Conservation (phyloP, 2,888 invertebrate species). For the Epinotia demarniana region DNA sequence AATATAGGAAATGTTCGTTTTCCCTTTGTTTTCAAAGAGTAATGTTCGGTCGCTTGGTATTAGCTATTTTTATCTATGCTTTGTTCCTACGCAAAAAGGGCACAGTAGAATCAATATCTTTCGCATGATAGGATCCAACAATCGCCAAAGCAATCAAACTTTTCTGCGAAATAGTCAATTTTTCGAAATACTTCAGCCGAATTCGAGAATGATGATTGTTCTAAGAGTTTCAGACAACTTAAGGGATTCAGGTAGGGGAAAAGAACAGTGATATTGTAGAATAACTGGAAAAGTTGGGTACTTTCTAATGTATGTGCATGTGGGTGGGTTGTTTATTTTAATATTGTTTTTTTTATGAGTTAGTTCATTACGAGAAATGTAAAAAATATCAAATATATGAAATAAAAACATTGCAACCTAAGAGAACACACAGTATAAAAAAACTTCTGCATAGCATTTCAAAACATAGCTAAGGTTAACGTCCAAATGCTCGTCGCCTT, state of each 20-base stretch:
- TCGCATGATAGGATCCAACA: slow-evolving; percentile 8
- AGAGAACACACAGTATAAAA: not conserved
- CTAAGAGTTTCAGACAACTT: slow-evolving; percentile 23
- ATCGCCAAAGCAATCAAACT: slow-evolving; percentile 25
- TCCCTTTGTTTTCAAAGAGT: too few species aligned
- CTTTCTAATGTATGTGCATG: not conserved
- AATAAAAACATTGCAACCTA: too few species aligned
- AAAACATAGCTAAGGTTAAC: too few species aligned
- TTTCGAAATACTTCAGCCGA: slow-evolving; percentile 17
- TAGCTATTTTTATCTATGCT: too few species aligned
- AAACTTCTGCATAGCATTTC: not conserved
- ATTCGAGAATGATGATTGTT: slow-evolving; percentile 37
- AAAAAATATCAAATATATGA: too few species aligned
- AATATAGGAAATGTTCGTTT: too few species aligned
- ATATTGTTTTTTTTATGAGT: not conserved
- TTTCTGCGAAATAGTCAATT: slow-evolving; percentile 18
- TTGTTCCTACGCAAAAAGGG: not conserved
- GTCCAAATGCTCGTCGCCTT: too few species aligned
- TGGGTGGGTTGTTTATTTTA: too few species aligned
- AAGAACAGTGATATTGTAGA: slow-evolving; percentile 6
- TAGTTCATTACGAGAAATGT: too few species aligned
- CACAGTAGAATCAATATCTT: not conserved
- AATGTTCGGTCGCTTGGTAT: too few species aligned
- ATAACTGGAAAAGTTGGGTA: slow-evolving; percentile 12
- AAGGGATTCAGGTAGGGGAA: slow-evolving; percentile 11